Evolutionary conservation across 2,797 vertebrate species (phyloP), one percentile per base, ranked within the genome.

Genomic region (Erethizon dorsatum): DNA sequence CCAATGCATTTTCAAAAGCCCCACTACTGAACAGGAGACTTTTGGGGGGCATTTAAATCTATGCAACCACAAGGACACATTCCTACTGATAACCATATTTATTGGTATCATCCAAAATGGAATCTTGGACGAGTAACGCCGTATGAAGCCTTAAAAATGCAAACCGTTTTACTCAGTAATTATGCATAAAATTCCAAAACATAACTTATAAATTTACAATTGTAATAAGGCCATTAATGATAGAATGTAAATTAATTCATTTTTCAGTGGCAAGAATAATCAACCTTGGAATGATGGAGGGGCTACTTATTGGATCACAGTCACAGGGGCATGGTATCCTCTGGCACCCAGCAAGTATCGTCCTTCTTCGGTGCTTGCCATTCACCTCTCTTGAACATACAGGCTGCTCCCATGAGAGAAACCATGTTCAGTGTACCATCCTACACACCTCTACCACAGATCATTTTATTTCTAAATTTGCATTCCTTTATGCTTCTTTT

Each of bases 181-280:
- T 92, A 75, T 87, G 82, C n/a, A 88, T 73, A 92, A 78, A 8
- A 93, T 67, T n/a, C 67, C 61, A 94, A 96, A 85, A 69, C 69
- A 75, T 73, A 50, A 78, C 71, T 85, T 92, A 75, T 15, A 86
- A 85, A 94, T 95, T 92, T 96, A 65, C 57, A 92, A 82, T 78
- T 90, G 2, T 71, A 93, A 94, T 79, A 88, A 95, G 45, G 37
- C 11, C 83, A 90, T 92, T 96, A 93, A 90, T 54, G 31, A 83
- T 90, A 41, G 47, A 79, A 95, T 92, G 37, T 59, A 97, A 88
- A 94, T 80, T 56, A 87, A 97, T 88, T 94, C 41, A 80, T 84
- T 96, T 95, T 84, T 80, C n/a, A 90, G 82, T 67, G 37, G 12
- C 13, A 82, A 97, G 82, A 82, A 94, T 54, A 31, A 71, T 94